phyloP scores from a whole-genome alignment of 1,140 invertebrate genomes.

The Zaprionus vittiger region DNA sequence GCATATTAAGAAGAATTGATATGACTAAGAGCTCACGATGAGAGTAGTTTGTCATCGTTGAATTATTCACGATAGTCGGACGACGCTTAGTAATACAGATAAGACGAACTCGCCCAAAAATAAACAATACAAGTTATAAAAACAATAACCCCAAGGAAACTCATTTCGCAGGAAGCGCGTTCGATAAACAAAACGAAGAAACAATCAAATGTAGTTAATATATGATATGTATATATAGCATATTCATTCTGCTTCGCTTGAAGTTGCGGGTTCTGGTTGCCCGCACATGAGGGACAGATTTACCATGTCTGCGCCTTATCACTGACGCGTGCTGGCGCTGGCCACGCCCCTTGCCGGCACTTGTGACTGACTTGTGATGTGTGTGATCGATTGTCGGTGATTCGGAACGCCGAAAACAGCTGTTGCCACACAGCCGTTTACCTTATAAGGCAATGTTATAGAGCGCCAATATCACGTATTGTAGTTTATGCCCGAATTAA shows the following conservation, averaged over 20 bases:
- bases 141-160: neutral
- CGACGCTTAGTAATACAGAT: constrained; percentile 9
- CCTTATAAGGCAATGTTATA: constrained; percentile 44
- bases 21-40: neutral
- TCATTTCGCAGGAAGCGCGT: constrained; percentile 15
- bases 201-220: neutral
- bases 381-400: constrained; percentile 22
- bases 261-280: constrained; percentile 25
- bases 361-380: constrained; percentile 1
- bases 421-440: constrained; percentile 31
- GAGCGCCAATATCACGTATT: constrained; percentile 22
- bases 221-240: neutral
- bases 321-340: constrained; percentile 11
- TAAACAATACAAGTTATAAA: constrained; percentile 19
- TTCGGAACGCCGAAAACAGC: constrained; percentile 30
- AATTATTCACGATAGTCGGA: neutral
- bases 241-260: neutral
- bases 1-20: neutral
- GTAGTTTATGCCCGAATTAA: constrained; percentile 52
- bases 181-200: neutral
- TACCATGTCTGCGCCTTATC: constrained; percentile 33
- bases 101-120: constrained; percentile 1
- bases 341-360: constrained; percentile 16
- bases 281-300: constrained; percentile 22
- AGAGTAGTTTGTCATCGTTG: constrained; percentile 21